Evolutionary conservation across 1,140 invertebrate genomes (phyloP).

Genomic region (Scaptodrosophila lebanonensis): DNA sequence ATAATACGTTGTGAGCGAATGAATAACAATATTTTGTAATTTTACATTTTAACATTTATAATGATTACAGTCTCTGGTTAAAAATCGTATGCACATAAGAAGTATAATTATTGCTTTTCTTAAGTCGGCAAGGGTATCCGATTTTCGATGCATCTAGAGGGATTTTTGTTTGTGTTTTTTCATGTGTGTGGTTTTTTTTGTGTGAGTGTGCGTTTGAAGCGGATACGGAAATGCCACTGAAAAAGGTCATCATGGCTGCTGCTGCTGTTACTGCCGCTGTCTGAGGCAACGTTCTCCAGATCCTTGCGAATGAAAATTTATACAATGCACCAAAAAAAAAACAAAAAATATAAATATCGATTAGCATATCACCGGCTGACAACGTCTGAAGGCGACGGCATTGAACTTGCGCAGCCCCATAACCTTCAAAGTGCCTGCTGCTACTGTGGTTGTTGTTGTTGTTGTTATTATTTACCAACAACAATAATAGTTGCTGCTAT

Average conservation of each 20-base stretch:
- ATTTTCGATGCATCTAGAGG: conserved; percentile 10
- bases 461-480: no score
- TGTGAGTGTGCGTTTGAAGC: conserved; percentile 27
- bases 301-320: not conserved
- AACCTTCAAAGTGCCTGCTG: no score
- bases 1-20: no score
- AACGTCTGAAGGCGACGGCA: conserved; percentile 45
- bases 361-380: conserved; percentile 63
- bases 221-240: conserved; percentile 57
- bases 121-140: conserved; percentile 9
- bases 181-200: not conserved
- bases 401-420: no score
- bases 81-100: no score
- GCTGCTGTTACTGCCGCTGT: no score
- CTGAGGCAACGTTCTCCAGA: conserved; percentile 5
- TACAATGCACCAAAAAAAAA: not conserved
- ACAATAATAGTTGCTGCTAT: no score
- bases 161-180: conserved; percentile 11
- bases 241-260: conserved; percentile 19
- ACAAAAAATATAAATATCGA: conserved; percentile 58
- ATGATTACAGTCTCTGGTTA: no score
- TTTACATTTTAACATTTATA: no score
- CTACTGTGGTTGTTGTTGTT: no score
- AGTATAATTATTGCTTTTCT: no score
- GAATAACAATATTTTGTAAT: no score